Conservation (phyloP, 2,113 vertebrate genomes). For the Oreotragus oreotragus region DNA sequence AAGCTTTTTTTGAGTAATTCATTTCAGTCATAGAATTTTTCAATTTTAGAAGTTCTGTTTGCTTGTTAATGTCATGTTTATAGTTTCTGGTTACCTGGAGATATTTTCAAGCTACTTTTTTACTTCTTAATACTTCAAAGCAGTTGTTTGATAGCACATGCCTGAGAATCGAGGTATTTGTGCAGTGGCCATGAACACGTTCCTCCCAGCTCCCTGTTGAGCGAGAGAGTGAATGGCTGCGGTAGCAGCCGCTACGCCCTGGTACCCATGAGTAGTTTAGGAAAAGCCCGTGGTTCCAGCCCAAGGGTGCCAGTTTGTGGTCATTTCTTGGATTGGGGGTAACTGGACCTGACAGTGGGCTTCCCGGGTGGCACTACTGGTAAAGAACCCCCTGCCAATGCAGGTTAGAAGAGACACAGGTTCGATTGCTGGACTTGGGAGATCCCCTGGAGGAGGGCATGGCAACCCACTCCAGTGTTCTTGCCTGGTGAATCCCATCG, state of each 20-base stretch:
- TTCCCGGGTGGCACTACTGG: not conserved
- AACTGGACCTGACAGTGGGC: not conserved
- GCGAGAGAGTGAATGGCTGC: fast-evolving
- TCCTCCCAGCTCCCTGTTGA: not conserved
- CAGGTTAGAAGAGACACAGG: not conserved
- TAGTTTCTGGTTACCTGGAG: not conserved
- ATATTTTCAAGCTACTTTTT: not conserved
- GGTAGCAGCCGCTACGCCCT: fast-evolving
- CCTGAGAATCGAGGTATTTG: not conserved
- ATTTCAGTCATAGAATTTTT: not conserved
- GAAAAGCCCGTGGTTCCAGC: not conserved
- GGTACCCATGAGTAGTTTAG: not conserved
- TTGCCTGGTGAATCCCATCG: not conserved
- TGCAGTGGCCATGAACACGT: not conserved
- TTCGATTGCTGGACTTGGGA: not conserved
- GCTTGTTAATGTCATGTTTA: not conserved
- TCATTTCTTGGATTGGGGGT: not conserved
- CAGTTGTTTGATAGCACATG: not conserved
- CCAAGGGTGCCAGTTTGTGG: not conserved
- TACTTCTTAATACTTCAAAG: not conserved
- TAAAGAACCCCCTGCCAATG: not conserved
- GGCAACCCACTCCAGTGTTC: not conserved
- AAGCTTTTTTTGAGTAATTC: not conserved
- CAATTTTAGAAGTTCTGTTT: not conserved
- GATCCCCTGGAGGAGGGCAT: not conserved